phyloP scores from a whole-genome alignment of 2,888 invertebrate species.

The Tenthredo amoena region DNA sequence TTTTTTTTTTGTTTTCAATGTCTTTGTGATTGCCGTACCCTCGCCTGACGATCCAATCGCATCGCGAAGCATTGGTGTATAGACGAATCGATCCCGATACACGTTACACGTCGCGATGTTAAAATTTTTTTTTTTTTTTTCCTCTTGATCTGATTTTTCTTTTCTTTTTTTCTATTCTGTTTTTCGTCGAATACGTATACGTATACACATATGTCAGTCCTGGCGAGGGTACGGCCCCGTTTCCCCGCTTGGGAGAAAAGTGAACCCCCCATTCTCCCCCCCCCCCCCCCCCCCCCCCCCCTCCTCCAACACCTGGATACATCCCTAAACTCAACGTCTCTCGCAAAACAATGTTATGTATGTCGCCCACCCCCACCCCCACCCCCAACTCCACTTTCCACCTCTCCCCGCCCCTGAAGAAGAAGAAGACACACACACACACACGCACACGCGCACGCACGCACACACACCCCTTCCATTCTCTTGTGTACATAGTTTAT shows the following conservation, averaged over 20 bases:
- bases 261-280: neutral
- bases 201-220: neutral
- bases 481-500: conserved; percentile 75
- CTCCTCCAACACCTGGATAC: neutral
- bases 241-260: conserved; percentile 61
- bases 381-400: conserved; percentile 45
- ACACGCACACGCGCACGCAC: neutral
- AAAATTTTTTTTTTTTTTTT: no score
- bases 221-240: conserved; percentile 71
- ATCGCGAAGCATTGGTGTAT: no score
- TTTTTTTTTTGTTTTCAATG: conserved; percentile 48
- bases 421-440: no score
- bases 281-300: neutral
- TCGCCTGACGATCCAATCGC: conserved; percentile 59
- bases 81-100: no score
- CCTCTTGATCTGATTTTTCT: neutral
- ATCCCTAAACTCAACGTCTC: neutral
- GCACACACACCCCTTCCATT: conserved; percentile 50
- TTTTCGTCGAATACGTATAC: no score
- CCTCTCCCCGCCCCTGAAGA: no score
- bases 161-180: conserved; percentile 37
- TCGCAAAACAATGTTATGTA: conserved; percentile 69
- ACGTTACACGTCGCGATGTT: no score
- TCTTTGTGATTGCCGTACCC: conserved; percentile 70
- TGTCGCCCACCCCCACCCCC: conserved; percentile 63